Percentiles rank a stretch among this genome's conserved stretches.
Conservation (phyloP, 2,113 vertebrate genomes). For the Ochotona curzoniae region DNA sequence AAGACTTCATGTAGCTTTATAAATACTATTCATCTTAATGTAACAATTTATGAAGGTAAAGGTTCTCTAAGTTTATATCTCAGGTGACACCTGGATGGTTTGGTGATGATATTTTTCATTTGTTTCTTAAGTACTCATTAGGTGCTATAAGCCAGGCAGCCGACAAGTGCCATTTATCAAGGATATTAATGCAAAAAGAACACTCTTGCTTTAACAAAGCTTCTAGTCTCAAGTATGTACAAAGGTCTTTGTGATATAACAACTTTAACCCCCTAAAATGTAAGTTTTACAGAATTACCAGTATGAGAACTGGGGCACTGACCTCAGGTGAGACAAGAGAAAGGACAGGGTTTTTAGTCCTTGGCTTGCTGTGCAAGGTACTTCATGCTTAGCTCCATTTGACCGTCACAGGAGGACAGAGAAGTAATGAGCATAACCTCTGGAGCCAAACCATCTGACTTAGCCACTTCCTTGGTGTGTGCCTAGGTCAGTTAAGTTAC, state of each 20-base stretch:
- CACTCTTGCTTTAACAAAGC: background rate
- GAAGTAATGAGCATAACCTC: no score
- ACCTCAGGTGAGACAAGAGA: background rate
- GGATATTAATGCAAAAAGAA: background rate
- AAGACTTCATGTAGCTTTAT: background rate
- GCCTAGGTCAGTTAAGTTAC: background rate
- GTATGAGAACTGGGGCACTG: background rate
- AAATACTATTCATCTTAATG: background rate
- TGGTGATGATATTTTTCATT: constrained; percentile 12
- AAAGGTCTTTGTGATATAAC: background rate
- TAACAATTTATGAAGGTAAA: background rate
- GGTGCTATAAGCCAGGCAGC: background rate
- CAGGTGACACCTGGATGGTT: constrained; percentile 5
- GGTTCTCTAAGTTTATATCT: background rate
- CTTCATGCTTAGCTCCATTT: background rate
- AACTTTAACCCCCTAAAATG: background rate
- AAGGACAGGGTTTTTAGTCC: background rate
- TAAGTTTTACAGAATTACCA: background rate
- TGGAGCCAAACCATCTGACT: background rate
- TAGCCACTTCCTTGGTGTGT: background rate
- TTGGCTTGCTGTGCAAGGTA: background rate
- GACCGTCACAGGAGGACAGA: background rate
- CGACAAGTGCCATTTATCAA: background rate
- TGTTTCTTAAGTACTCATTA: constrained; percentile 10
- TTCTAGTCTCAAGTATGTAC: background rate